These are phyloP conservation scores for Pangasius mekongensis DNA, from an alignment of 2,797 vertebrate genomes.

Conservation along the genomic window DNA sequence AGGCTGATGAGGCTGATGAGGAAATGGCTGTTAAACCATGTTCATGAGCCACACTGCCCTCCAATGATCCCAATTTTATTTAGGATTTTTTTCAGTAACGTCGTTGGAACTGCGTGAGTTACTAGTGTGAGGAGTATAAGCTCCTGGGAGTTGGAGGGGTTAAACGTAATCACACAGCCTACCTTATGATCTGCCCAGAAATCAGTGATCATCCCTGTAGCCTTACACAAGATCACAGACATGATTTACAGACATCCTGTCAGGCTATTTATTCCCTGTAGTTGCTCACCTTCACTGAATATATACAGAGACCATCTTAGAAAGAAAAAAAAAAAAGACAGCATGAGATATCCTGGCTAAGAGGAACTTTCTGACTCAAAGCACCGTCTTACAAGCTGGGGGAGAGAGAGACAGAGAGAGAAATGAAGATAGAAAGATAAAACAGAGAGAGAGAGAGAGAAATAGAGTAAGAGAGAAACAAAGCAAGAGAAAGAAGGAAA, in stretches of 20 bases:
- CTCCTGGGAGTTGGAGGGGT: background rate
- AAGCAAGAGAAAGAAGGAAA: background rate
- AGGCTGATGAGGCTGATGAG: background rate
- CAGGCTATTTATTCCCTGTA: slow-evolving; percentile 24
- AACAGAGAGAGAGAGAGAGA: too few species aligned
- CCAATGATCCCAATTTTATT: too few species aligned
- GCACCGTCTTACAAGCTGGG: background rate
- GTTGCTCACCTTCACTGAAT: background rate
- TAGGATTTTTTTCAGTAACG: background rate
- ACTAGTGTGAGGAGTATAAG: background rate
- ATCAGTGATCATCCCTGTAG: slow-evolving; percentile 36
- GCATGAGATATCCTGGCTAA: background rate
- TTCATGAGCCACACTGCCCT: background rate
- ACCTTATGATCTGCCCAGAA: slow-evolving; percentile 18
- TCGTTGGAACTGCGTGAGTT: background rate
- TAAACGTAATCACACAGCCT: slow-evolving; percentile 18
- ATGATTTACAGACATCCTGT: slow-evolving; percentile 15
- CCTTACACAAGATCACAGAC: slow-evolving; percentile 42
- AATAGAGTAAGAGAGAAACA: background rate
- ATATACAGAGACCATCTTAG: background rate
- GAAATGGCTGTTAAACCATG: background rate
- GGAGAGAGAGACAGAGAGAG: background rate
- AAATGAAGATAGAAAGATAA: too few species aligned
- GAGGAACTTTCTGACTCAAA: background rate
- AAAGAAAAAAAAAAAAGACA: too few species aligned